Evolutionary conservation across 2,888 invertebrate genomes (phyloP).

Genomic region (Leptinotarsa peninsularis): DNA sequence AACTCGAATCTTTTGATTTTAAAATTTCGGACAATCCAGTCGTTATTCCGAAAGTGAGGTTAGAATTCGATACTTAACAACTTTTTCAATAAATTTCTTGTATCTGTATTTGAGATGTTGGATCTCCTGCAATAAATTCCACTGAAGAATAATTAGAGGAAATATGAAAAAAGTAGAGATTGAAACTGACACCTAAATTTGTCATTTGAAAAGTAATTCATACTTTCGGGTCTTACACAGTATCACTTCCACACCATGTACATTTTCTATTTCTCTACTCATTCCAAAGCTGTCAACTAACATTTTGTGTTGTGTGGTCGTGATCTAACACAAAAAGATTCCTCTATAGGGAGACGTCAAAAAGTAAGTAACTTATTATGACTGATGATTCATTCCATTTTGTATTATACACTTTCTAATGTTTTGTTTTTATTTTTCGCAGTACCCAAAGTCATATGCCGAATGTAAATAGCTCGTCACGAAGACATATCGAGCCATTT

Average conservation of each 20-base stretch:
- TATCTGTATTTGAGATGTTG: too few relatives aligned
- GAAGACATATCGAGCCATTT: slow-evolving; percentile 50
- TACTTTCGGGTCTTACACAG: neutral
- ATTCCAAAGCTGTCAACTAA: slow-evolving; percentile 34
- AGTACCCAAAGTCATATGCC: slow-evolving; percentile 56
- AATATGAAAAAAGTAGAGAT: too few relatives aligned
- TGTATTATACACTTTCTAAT: slow-evolving; percentile 23
- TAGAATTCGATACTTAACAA: too few relatives aligned
- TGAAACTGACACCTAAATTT: too few relatives aligned
- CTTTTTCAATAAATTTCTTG: too few relatives aligned
- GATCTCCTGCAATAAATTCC: too few relatives aligned
- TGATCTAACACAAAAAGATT: slow-evolving; percentile 29
- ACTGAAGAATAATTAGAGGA: too few relatives aligned
- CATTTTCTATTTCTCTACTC: slow-evolving; percentile 13
- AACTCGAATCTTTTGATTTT: too few relatives aligned
- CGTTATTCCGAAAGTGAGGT: too few relatives aligned
- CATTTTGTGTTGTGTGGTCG: slow-evolving; percentile 33
- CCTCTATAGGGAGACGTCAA: slow-evolving; percentile 1
- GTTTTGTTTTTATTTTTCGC: slow-evolving; percentile 50
- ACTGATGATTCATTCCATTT: slow-evolving; percentile 14
- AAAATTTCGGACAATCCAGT: too few relatives aligned
- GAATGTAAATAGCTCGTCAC: slow-evolving; percentile 54
- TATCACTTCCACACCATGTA: neutral
- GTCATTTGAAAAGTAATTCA: too few relatives aligned
- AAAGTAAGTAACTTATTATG: slow-evolving; percentile 38